phyloP scores from a whole-genome alignment of 2,888 invertebrate species.

The Tipula vernalis region DNA sequence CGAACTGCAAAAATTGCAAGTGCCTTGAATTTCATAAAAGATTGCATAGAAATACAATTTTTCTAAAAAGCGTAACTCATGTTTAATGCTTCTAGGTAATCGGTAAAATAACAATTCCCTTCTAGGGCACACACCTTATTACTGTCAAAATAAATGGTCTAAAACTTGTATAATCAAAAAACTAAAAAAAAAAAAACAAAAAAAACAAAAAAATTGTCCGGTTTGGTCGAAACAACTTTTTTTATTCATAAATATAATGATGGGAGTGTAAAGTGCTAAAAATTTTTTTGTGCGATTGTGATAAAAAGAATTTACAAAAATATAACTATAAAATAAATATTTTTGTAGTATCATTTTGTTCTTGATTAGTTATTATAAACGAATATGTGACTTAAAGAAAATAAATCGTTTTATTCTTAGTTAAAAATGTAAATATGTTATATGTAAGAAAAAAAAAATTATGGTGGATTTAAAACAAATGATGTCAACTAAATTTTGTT shows the following conservation, averaged over 20 bases:
- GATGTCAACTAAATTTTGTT: background rate
- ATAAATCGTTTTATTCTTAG: background rate
- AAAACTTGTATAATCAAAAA: no score
- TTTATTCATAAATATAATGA: background rate
- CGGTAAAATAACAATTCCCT: no score
- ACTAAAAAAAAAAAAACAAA: background rate
- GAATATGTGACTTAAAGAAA: background rate
- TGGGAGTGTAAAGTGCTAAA: background rate
- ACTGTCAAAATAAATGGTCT: no score
- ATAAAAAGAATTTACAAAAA: background rate
- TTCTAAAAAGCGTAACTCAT: no score
- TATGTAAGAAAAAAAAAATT: background rate
- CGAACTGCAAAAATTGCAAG: no score
- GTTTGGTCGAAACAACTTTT: background rate
- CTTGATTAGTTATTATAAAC: background rate
- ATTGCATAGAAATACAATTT: no score
- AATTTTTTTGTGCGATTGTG: background rate
- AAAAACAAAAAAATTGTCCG: background rate
- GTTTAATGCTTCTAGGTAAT: no score
- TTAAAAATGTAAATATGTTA: background rate
- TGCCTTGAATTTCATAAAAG: no score
- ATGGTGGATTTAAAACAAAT: background rate
- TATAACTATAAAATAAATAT: background rate
- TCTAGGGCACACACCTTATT: no score
- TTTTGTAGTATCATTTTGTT: background rate